These are phyloP conservation scores for Tachypleus tridentatus DNA, from an alignment of 1,140 invertebrate species.

Conservation along the genomic window DNA sequence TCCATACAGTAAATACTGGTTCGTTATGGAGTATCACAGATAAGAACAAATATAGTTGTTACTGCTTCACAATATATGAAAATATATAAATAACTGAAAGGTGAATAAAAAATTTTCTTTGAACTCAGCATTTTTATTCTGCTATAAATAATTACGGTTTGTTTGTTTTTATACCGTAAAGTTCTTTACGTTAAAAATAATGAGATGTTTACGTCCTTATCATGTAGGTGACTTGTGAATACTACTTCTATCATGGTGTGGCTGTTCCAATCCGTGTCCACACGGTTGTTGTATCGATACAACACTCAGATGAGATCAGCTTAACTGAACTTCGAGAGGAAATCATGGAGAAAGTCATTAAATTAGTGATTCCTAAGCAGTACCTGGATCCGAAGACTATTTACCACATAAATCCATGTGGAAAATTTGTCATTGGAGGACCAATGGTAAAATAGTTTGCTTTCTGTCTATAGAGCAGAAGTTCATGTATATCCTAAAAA, in stretches of 20 bases:
- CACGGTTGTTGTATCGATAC: slow-evolving; percentile 91
- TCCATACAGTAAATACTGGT: no score
- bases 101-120: neutral
- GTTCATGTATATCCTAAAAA: no score
- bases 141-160: no score
- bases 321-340: slow-evolving; percentile 71
- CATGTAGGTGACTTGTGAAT: slow-evolving; percentile 30
- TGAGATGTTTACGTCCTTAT: no score
- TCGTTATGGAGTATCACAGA: no score
- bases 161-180: no score
- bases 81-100: no score
- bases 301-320: slow-evolving; percentile 86
- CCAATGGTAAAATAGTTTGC: slow-evolving; percentile 57
- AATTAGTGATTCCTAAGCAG: slow-evolving; percentile 78
- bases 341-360: slow-evolving; percentile 83
- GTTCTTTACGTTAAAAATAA: no score
- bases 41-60: no score
- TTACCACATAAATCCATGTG: slow-evolving; percentile 95
- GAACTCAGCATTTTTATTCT: neutral
- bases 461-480: slow-evolving; percentile 28
- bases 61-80: no score
- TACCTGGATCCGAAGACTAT: slow-evolving; percentile 87
- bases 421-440: slow-evolving; percentile 87
- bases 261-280: slow-evolving; percentile 88
- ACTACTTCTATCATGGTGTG: slow-evolving; percentile 48